Evolutionary conservation across 64 coral and sea anemone species (phyloP).

Genomic region (Porites lutea): DNA sequence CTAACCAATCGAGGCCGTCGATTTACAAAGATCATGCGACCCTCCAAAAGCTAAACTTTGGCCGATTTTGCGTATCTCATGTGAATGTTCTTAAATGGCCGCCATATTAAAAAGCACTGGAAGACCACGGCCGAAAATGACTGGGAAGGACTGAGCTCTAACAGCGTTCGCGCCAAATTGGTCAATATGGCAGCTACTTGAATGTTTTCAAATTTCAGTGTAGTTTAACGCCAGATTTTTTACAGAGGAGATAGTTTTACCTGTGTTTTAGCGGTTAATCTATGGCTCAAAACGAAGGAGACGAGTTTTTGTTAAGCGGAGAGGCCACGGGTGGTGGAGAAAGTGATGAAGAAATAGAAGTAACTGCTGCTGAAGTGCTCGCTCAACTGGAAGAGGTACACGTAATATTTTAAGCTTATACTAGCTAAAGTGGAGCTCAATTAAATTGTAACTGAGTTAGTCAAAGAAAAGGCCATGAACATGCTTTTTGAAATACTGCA

Average conservation of each 20-base stretch:
- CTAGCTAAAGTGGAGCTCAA: no score
- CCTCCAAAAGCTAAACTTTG: not conserved
- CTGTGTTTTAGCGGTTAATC: not conserved
- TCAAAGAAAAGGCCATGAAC: no score
- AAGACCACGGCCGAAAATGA: not conserved
- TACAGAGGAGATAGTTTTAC: no score
- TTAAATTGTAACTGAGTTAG: no score
- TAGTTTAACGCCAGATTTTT: not conserved
- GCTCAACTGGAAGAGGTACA: constrained; percentile 84
- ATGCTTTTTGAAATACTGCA: no score
- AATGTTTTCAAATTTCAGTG: not conserved
- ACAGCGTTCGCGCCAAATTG: constrained; percentile 9
- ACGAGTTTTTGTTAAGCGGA: constrained; percentile 48
- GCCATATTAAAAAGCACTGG: not conserved
- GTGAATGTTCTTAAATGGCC: not conserved
- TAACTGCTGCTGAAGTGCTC: constrained; percentile 95
- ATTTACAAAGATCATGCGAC: not conserved
- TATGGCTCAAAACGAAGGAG: constrained; percentile 71
- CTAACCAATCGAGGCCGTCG: not conserved
- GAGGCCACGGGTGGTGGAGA: constrained; percentile 49
- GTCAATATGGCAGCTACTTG: not conserved
- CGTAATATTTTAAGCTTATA: no score
- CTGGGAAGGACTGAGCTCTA: constrained; percentile 1
- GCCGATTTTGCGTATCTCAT: not conserved
- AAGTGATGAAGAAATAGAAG: constrained; percentile 94